Base-by-base conservation (phyloP, 2,113 vertebrate species). In the Onychostruthus taczanowskii region DNA sequence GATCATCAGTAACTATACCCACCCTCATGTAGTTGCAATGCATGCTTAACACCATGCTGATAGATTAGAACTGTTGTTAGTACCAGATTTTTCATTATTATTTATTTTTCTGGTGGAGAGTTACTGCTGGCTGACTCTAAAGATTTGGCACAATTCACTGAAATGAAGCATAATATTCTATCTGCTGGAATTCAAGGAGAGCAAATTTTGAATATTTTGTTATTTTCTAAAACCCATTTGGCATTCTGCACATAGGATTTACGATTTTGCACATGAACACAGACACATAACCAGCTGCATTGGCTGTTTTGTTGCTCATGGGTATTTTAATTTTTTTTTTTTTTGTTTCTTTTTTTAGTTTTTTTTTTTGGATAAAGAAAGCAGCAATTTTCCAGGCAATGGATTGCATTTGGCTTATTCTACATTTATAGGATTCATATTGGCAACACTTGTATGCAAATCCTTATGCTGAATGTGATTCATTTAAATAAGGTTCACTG, bases 11-110 rank as follows among this genome's bases (percentile, higher is more conserved):
- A 97, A 97, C 96, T 93, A 95, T 96, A 89, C 86, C 87, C 87
- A 83, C 88, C 92, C 56, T 95, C 90, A 87, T 79, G 81, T 97
- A 97, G 96, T 73, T 94, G 64, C 79, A 74, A 68, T 90, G 97
- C 98, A 97, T 97, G 98, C 95, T 94, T 97, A 84, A 94, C 91
- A 92, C 69, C 89, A 87, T 59, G 33, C 68, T 58, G 53, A 94
- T 97, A 97, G 97, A 93, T 58, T 97, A 97, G 97, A 97, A 84
- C 92, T 94, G 87, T 94, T 88, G n/a, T 90, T 96, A 94, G 93
- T 91, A 90, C 82, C 94, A 83, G 95, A 95, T 93, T 44, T 95
- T 91, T 95, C 94, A 33, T 85, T 92, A 17, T 47, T 90, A 37
- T 78, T 94, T 73, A 16, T 90, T 92, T 95, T 92, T 87, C 76